Evolutionary conservation across 2,797 vertebrate species (phyloP).

Genomic region (Acipenser oxyrinchus): DNA sequence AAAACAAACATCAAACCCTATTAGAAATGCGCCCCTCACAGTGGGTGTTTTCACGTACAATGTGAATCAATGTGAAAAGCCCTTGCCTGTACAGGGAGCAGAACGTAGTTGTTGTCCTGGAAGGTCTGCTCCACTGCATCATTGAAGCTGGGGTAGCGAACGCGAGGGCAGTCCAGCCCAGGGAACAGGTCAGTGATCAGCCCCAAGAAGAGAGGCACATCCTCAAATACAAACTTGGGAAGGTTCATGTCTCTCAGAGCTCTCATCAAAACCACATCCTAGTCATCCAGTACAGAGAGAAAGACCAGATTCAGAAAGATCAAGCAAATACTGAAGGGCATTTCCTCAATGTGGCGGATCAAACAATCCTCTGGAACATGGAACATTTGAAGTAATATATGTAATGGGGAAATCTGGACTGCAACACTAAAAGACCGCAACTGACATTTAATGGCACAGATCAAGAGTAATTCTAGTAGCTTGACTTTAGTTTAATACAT

Average conservation of each 20-base stretch:
- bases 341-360: background rate
- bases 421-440: background rate
- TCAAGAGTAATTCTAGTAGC: too few species aligned
- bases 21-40: background rate
- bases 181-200: conserved; percentile 91
- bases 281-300: conserved; percentile 1
- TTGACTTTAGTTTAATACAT: too few species aligned
- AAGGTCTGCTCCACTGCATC: conserved; percentile 78
- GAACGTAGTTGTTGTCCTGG: conserved; percentile 60
- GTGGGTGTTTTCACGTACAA: background rate
- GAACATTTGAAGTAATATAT: too few species aligned
- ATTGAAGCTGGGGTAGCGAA: conserved; percentile 79
- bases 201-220: conserved; percentile 89
- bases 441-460: too few species aligned
- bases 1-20: background rate
- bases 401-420: too few species aligned
- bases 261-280: conserved; percentile 95
- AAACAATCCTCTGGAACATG: background rate
- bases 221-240: conserved; percentile 94
- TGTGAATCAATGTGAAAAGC: background rate
- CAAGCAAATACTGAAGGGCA: too few species aligned
- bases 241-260: conserved; percentile 94
- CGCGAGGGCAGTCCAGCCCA: conserved; percentile 84
- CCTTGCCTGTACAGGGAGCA: conserved; percentile 76
- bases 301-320: background rate